Evolutionary conservation across 2,113 vertebrate species (phyloP), one percentile per base, ranked within the genome.

Genomic region (Felis chaus): DNA sequence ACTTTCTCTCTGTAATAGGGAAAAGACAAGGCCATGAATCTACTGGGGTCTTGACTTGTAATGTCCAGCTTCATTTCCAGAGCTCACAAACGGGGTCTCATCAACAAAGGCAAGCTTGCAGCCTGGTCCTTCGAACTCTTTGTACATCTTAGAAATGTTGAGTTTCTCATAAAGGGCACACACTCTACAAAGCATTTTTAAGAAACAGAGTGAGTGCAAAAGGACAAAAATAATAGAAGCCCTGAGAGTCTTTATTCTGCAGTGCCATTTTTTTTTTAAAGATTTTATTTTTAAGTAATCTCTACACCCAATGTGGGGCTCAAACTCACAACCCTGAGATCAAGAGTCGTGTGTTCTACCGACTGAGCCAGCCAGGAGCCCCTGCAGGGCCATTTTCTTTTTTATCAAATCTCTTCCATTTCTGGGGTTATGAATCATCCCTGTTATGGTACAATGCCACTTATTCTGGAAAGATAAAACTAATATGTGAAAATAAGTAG

Each of bases 391-490:
- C 41, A 29, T 39, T 36, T 71, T 69, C 55, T 89, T 63, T 63
- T 89, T 63, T 31, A 83, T 88, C 65, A 76, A 83, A 91, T 95
- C 66, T 92, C 31, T 50, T 95, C 33, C 41, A 61, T 82, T 78
- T 94, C 93, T 97, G 63, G 50, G 39, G 23, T 48, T 83, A 25
- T 81, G 53, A 91, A 45, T 79, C 91, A 6, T 93, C 50, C 69
- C 63, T 94, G 31, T 94, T 68, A 57, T 18, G 45, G 83, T 78
- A 48, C 27, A n/a, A n/a, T 85, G 45, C 19, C 71, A 68, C 76
- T 69, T 82, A n/a, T 69, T 53, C 50, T 96, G 76, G 91, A 78
- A 92, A 90, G 80, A 18, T 92, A 69, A 91, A 94, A 78, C 23
- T 29, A 78, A 90, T 36, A 80, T 63, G 53, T 61, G 71, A 79